These are phyloP conservation scores for Pipistrellus pipistrellus DNA, from an alignment of 2,797 vertebrate species.

Conservation along the genomic window DNA sequence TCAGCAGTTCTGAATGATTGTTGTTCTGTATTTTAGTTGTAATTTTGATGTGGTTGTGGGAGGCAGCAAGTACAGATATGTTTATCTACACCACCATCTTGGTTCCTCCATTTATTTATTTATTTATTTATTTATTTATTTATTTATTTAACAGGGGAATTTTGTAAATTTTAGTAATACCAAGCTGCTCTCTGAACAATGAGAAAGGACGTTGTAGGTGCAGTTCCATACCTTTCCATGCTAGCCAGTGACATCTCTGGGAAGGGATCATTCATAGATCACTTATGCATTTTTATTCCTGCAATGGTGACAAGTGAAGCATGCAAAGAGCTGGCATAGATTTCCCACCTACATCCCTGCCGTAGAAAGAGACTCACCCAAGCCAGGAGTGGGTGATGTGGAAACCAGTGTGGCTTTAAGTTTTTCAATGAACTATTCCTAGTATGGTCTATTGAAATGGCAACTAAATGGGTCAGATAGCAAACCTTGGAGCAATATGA, in stretches of 20 bases:
- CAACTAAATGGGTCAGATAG: background rate
- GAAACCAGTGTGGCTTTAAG: background rate
- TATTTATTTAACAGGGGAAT: background rate
- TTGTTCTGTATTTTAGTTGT: too few species aligned
- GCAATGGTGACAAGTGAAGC: slow-evolving; percentile 2
- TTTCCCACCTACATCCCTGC: background rate
- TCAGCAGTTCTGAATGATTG: too few species aligned
- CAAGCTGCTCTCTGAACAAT: background rate
- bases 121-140: too few species aligned
- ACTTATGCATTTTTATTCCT: background rate
- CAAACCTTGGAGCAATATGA: slow-evolving; percentile 25
- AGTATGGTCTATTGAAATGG: background rate
- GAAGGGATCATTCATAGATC: slow-evolving; percentile 29
- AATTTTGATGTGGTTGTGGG: too few species aligned
- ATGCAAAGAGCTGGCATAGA: background rate
- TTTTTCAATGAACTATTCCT: slow-evolving; percentile 36
- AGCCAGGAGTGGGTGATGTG: background rate
- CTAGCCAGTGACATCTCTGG: slow-evolving; percentile 11
- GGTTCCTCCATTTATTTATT: too few species aligned
- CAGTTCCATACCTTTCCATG: slow-evolving; percentile 44
- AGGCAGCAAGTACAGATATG: too few species aligned
- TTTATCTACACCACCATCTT: too few species aligned
- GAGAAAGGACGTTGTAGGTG: background rate
- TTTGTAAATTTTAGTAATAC: slow-evolving; percentile 60
- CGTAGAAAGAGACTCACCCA: background rate